Evolutionary conservation across 2,797 vertebrate genomes (phyloP), one percentile per base, ranked within the genome.

Genomic region (Acanthornis magna): DNA sequence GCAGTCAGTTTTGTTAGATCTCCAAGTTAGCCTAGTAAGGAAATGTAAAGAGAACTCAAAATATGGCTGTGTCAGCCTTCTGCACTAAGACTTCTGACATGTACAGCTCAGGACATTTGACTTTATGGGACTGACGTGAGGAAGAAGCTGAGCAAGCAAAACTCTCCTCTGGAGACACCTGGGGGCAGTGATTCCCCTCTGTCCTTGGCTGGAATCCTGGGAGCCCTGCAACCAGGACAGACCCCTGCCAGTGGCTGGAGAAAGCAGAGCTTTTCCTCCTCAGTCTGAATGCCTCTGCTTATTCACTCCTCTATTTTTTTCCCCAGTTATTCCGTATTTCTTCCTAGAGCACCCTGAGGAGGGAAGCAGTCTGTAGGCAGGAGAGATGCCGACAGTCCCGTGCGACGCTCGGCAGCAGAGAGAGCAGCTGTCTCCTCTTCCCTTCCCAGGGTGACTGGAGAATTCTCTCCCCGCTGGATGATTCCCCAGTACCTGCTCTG

Each of bases 351-450:
- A 16, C 63, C 16, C 66, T 19, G 20, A 26, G 60, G 13, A 76
- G 25, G 15, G 61, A 72, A 89, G 58, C 17, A 74, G 29, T 15
- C 38, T 84, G 30, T 26, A 58, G 66, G 25, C 40, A 82, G 54
- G 22, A 80, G 30, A 74, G 32, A 38, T 47, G 61, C 26, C 1
- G 0, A 58, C 32, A 92, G 40, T 45, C 67, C n/a, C 1, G 0
- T 1, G 2, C 2, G 1, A 22, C 0, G 0, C 26, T 45, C 9
- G 51, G 16, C 1, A 4, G n/a, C 58, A 78, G 72, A 30, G 47
- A 54, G 36, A 94, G 42, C 47, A 74, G 51, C 47, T 81, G 36
- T 47, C n/a, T 71, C 48, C 34, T 47, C 67, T 68, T 30, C 21
- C 60, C 18, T 71, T 74, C n/a, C 32, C 47, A 68, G 70, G 21